phyloP scores from a whole-genome alignment of 2,113 vertebrate genomes.

The Misgurnus anguillicaudatus region DNA sequence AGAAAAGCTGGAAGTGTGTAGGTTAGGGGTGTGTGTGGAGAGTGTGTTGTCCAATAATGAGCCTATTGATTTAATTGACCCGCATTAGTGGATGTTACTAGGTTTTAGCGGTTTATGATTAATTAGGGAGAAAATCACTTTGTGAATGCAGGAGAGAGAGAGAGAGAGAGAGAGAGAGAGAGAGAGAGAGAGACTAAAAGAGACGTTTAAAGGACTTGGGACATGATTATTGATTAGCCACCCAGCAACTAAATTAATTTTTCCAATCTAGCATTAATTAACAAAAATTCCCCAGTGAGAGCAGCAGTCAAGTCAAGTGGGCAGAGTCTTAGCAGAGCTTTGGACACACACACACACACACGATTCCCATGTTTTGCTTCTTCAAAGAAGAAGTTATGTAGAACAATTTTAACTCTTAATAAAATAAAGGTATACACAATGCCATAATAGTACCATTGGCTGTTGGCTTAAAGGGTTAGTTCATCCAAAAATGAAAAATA shows the following conservation, averaged over 20 bases:
- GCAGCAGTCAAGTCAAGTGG: conserved; percentile 58
- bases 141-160: conserved; percentile 52
- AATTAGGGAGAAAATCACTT: conserved; percentile 72
- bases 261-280: conserved; percentile 81
- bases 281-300: conserved; percentile 72
- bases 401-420: no score
- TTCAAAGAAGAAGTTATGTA: no score
- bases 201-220: conserved; percentile 73
- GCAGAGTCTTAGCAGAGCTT: background rate
- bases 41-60: conserved; percentile 40
- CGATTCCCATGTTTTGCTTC: no score
- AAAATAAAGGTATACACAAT: no score
- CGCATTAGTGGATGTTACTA: conserved; percentile 50
- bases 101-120: conserved; percentile 69
- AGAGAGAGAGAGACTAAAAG: conserved; percentile 38
- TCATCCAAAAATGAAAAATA: no score
- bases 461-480: no score
- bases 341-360: background rate
- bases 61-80: conserved; percentile 56
- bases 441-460: no score
- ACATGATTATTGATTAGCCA: conserved; percentile 76
- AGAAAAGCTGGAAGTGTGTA: background rate
- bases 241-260: conserved; percentile 76
- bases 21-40: conserved; percentile 5
- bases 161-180: conserved; percentile 41